Conservation (phyloP, 2,888 invertebrate genomes). For the Thereva nobilitata region DNA sequence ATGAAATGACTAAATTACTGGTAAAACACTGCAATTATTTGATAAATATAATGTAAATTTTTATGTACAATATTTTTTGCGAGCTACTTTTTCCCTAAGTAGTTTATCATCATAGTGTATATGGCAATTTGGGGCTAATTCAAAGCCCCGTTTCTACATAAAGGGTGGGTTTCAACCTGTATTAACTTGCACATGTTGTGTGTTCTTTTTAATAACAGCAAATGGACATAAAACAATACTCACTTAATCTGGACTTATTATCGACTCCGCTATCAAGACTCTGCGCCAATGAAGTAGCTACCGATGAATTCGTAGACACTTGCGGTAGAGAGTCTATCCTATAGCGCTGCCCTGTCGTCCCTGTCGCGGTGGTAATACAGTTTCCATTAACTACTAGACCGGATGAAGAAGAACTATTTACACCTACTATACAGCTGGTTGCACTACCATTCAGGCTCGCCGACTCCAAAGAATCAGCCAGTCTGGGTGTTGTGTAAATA, state of each 20-base stretch:
- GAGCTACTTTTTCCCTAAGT: no score
- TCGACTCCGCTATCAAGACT: conserved; percentile 43
- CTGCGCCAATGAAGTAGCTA: conserved; percentile 44
- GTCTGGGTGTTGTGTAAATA: conserved; percentile 57
- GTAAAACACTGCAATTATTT: no score
- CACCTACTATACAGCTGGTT: conserved; percentile 53
- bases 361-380: conserved; percentile 51
- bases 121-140: no score
- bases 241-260: conserved; percentile 41
- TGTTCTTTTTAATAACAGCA: not conserved
- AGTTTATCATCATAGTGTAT: no score
- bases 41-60: no score
- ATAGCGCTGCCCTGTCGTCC: conserved; percentile 54
- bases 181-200: not conserved
- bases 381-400: conserved; percentile 52
- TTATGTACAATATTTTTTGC: no score
- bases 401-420: conserved; percentile 45
- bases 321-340: conserved; percentile 54
- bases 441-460: conserved; percentile 49
- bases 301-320: conserved; percentile 53
- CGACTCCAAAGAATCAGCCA: conserved; percentile 54
- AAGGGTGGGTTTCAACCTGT: no score
- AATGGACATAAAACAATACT: not conserved
- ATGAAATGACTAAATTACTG: no score
- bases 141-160: no score